Evolutionary conservation across 2,797 vertebrate species (phyloP).

Genomic region (Phalanger gymnotis): DNA sequence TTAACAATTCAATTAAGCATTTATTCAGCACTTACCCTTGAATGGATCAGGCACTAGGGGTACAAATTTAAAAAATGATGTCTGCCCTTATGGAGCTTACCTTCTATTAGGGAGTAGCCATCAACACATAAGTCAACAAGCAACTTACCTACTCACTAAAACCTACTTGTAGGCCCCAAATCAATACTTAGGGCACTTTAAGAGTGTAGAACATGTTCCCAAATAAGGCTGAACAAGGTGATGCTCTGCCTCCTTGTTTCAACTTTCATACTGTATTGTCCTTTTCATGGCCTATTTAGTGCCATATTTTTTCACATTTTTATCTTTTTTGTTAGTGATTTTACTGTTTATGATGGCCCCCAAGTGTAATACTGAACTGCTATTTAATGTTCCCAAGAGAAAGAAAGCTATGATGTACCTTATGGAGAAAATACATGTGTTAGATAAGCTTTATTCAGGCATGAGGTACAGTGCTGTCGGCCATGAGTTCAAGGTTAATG

Average conservation of each 20-base stretch:
- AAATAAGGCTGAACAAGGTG: not conserved
- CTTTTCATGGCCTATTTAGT: not conserved
- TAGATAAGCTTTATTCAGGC: not conserved
- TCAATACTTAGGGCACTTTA: not conserved
- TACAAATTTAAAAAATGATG: not conserved
- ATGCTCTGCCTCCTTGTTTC: not conserved
- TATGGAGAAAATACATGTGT: not conserved
- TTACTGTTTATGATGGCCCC: not conserved
- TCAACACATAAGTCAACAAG: not conserved
- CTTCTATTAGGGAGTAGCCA: not conserved
- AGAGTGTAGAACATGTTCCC: not conserved
- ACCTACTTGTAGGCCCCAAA: not conserved
- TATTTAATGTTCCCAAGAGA: not conserved
- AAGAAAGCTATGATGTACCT: not conserved
- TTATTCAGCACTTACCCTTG: not conserved
- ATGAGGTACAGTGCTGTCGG: not conserved
- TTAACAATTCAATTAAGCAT: not conserved
- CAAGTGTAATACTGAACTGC: not conserved
- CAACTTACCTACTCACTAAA: not conserved
- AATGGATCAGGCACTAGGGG: not conserved
- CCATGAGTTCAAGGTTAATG: not conserved
- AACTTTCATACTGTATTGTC: not conserved
- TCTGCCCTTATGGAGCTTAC: not conserved
- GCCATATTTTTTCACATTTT: not conserved
- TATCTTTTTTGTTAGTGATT: not conserved